Base-by-base conservation (phyloP, 2,888 invertebrate species). In the Ophioninae sp. region DNA sequence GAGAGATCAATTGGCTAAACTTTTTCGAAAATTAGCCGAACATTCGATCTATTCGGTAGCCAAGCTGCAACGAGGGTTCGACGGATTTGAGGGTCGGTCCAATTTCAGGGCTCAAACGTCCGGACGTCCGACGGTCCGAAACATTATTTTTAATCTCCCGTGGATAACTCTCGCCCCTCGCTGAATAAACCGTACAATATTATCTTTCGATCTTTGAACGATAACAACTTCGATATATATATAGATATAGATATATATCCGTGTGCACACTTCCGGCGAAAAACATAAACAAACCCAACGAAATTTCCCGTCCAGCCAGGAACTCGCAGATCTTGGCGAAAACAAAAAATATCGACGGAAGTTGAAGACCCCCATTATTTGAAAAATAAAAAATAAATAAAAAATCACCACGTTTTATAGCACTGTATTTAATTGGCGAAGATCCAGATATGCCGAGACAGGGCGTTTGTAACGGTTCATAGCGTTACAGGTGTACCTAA, bases 61-160 rank as follows among this genome's bases (percentile, higher is more conserved):
- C 13, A 6, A 64, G 56, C 57, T 72, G 68, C 62, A 50, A 50
- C 62, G 21, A 17, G 75, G 78, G 84, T 74, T 80, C 81, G 30
- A 30, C 56, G 75, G 59, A 76, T 59, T 85, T 76, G 75, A 83
- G 81, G 80, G 85, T 30, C 30, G 83, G 30, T n/a, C 56, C 72
- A 59, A 76, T 59, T 85, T 78, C 77, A 83, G 81, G 80, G 85
- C 79, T 84, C 90, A 91, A 92, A 91, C 92, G 91, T 87, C 85
- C 86, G 87, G 86, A 88, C 89, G 88, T 85, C 87, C 88, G 88
- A 81, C 88, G 88, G 90, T 91, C 91, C 90, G 89, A 89, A 88
- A 91, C 91, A 91, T 91, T 90, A 91, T 91, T 92, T 92, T 92
- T 92, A 92, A 92, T 92, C 91, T 89, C 90, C 88, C 85, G 83